phyloP scores from a whole-genome alignment of 2,797 vertebrate species.

The Pogonophryne albipinna region DNA sequence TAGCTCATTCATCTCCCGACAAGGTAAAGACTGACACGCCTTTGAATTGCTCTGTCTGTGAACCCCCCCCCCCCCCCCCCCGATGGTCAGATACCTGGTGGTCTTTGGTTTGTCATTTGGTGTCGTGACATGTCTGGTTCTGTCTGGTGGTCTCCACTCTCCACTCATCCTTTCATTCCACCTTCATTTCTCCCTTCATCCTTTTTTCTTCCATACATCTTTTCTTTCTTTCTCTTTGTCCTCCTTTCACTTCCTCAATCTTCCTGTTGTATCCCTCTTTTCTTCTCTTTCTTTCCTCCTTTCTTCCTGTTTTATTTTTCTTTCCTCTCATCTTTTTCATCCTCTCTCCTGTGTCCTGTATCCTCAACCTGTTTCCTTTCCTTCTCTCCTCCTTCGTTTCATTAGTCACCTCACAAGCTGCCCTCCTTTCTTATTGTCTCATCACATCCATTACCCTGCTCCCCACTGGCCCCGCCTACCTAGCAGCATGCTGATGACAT shows the following conservation, averaged over 20 bases:
- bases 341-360: not conserved
- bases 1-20: conserved; percentile 90
- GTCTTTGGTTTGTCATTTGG: conserved; percentile 26
- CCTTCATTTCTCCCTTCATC: not conserved
- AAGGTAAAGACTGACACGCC: conserved; percentile 84
- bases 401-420: not conserved
- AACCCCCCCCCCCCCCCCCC: conserved; percentile 48
- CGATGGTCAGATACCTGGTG: conserved; percentile 23
- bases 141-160: conserved; percentile 12
- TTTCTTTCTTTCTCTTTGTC: no score
- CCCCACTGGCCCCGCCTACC: conserved; percentile 32
- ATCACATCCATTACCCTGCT: conserved; percentile 3
- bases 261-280: not conserved
- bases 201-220: not conserved
- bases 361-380: not conserved
- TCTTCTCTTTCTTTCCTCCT: not conserved
- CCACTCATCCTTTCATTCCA: not conserved
- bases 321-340: no score
- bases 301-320: no score
- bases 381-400: not conserved
- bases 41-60: conserved; percentile 58
- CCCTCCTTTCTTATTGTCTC: not conserved
- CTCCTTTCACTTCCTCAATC: not conserved
- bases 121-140: conserved; percentile 45
- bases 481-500: conserved; percentile 67